Conservation (phyloP, 2,113 vertebrate genomes). For the Willisornis vidua region DNA sequence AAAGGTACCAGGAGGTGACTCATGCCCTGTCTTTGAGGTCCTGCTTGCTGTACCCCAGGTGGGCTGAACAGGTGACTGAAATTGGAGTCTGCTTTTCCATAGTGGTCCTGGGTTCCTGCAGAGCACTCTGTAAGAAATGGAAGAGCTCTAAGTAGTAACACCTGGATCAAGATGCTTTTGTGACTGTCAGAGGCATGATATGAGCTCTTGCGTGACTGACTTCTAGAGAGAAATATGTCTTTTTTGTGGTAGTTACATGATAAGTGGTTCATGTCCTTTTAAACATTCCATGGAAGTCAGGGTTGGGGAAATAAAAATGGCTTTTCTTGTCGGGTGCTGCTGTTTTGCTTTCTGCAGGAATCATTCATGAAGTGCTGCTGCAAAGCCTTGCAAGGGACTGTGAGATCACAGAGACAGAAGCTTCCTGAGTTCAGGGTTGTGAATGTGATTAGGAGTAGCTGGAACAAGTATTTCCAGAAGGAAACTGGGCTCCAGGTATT, state of each 20-base stretch:
- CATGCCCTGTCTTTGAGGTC: neutral
- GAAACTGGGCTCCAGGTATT: neutral
- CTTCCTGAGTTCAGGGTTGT: neutral
- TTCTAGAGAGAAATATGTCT: neutral
- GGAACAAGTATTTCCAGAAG: neutral
- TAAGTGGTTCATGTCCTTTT: neutral
- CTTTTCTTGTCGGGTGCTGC: neutral
- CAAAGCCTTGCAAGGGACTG: neutral
- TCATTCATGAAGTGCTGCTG: neutral
- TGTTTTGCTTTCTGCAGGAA: neutral
- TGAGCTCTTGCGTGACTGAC: neutral
- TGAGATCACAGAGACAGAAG: neutral
- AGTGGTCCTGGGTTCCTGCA: neutral
- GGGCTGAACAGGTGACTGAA: neutral
- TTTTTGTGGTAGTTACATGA: neutral
- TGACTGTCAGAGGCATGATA: neutral
- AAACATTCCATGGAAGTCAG: neutral
- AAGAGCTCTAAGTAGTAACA: neutral
- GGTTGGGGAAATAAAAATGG: neutral
- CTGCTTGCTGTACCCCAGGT: neutral
- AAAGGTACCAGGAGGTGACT: slow-evolving; percentile 5
- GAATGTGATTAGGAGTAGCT: neutral
- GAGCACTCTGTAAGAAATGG: neutral
- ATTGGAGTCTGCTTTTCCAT: neutral
- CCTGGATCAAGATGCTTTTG: neutral